Evolutionary conservation across 2,888 invertebrate genomes (phyloP).

Genomic region (Choristoneura rosaceana): DNA sequence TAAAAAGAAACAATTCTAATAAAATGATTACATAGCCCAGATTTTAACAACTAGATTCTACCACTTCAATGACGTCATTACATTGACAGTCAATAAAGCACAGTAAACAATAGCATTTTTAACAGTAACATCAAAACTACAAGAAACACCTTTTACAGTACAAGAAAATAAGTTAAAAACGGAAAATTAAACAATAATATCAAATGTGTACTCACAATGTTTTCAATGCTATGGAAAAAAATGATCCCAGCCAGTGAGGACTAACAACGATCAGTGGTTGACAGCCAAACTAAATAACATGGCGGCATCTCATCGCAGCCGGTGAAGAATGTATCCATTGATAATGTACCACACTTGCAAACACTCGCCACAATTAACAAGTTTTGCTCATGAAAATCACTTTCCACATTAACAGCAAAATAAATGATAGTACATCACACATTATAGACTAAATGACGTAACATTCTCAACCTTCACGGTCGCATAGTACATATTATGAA

Average conservation of each 20-base stretch:
- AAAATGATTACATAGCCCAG: neutral
- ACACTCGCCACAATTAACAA: constrained; percentile 58
- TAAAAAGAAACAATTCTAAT: neutral
- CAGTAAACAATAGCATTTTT: constrained; percentile 71
- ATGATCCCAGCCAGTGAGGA: constrained; percentile 57
- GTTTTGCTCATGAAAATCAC: constrained; percentile 63
- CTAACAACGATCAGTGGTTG: constrained; percentile 75
- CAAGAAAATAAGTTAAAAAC: neutral
- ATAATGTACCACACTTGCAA: constrained; percentile 63
- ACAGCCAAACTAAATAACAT: constrained; percentile 84
- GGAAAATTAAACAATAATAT: constrained; percentile 34
- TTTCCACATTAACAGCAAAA: constrained; percentile 64
- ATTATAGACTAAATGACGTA: constrained; percentile 83
- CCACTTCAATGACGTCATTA: constrained; percentile 76
- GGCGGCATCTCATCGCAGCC: constrained; percentile 84
- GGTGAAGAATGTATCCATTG: constrained; percentile 70
- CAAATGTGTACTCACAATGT: constrained; percentile 59
- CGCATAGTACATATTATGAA: constrained; percentile 75
- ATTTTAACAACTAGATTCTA: constrained; percentile 26
- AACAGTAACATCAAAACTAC: constrained; percentile 11
- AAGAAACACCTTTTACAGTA: neutral
- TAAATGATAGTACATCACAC: constrained; percentile 75
- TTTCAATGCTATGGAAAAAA: constrained; percentile 55
- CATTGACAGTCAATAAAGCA: constrained; percentile 81
- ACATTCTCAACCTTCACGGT: constrained; percentile 86